Evolutionary conservation across 1,140 invertebrate species (phyloP).

Genomic region (Dysdera silvatica): DNA sequence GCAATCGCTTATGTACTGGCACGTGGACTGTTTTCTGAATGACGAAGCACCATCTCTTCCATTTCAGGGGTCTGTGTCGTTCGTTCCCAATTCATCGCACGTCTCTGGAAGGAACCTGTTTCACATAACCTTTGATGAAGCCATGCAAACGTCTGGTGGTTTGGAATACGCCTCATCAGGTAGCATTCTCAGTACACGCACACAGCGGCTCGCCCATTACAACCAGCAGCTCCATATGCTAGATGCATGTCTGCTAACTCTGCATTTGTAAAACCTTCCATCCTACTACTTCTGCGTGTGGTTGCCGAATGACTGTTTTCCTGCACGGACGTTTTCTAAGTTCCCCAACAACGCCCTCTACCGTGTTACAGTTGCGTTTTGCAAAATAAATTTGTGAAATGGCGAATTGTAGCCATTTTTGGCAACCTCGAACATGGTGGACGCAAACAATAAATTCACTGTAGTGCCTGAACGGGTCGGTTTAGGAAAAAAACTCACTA

Average conservation of each 20-base stretch:
- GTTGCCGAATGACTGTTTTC: too few relatives aligned
- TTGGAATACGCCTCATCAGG: neutral
- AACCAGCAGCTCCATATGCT: neutral
- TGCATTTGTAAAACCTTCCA: neutral
- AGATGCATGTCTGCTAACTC: constrained; percentile 1
- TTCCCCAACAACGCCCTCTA: too few relatives aligned
- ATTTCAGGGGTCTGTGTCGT: neutral
- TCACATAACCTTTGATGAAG: neutral
- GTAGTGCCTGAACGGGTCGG: too few relatives aligned
- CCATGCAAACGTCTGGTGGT: neutral
- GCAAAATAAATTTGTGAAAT: too few relatives aligned
- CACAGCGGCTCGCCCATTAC: neutral
- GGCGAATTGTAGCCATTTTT: too few relatives aligned
- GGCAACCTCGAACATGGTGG: too few relatives aligned
- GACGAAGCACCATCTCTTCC: neutral
- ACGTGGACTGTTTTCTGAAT: neutral
- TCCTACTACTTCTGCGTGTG: constrained; percentile 1
- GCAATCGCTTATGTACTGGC: too few relatives aligned
- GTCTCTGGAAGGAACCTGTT: neutral
- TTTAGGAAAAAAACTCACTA: too few relatives aligned
- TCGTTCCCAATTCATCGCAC: neutral
- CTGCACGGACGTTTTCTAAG: too few relatives aligned
- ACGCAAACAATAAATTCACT: too few relatives aligned
- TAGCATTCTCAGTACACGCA: neutral
- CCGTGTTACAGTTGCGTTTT: too few relatives aligned